Base-by-base conservation (phyloP, 2,113 vertebrate genomes). In the Pavo muticus region DNA sequence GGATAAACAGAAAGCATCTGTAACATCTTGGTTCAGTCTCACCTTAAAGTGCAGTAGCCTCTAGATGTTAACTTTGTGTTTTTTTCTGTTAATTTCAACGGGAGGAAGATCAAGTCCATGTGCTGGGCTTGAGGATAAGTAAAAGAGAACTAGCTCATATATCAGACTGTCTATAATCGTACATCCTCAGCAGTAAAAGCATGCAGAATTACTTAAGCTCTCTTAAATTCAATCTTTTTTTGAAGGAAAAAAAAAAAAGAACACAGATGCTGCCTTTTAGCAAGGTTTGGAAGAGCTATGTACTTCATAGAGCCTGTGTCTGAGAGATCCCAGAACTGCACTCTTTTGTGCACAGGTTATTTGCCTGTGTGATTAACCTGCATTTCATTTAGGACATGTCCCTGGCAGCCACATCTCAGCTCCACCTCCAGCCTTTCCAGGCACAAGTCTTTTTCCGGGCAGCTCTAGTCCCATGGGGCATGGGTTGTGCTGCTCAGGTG, bases 381-480 rank as follows among this genome's bases (percentile, higher is more conserved):
- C 24, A 27, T 42, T 84, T 75, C 8, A 13, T 68, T 69, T 68
- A 48, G 72, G 39, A 76, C 30, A 8, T n/a, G 1, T 32, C 56
- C n/a, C 4, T 84, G 59, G 8, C 32, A 57, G 48, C 50, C 54
- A 56, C 0, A 1, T 12, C 32, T 40, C 12, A 4, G 24, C 47
- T 45, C 17, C 35, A 35, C 10, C 24, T 70, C 50, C 19, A 1
- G 20, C 9, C 35, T 56, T 25, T 11, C 10, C 24, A 21, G 0
- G 3, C n/a, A 17, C 30, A 59, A 69, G 54, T 19, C 44, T 32
- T 83, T 14, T 7, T 20, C 30, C 30, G 40, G 13, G 15, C 1
- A 3, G 2, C 54, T 76, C 0, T 0, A 52, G 30, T 35, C 3
- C 44, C 0, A 1, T 2, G 1, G 25, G n/a, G 5, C 9, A 16